phyloP scores from a whole-genome alignment of 1,140 invertebrate genomes.

The Oscheius sp. region DNA sequence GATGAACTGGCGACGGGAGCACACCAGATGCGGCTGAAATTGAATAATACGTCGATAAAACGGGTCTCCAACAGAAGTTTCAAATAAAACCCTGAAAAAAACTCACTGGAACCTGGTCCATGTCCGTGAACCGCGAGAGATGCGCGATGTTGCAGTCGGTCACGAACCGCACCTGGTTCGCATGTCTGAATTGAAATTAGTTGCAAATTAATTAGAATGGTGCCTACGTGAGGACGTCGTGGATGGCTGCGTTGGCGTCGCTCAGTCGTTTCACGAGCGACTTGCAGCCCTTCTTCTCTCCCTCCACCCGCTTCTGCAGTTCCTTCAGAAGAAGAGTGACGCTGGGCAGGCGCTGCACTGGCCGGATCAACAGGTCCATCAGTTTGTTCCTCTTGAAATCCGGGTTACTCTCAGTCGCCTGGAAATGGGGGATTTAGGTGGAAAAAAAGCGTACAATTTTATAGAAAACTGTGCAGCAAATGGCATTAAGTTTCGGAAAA shows the following conservation, averaged over 20 bases:
- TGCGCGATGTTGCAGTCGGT: constrained; percentile 29
- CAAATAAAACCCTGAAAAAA: background rate
- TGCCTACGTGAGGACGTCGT: constrained; percentile 79
- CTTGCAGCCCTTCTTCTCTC: constrained; percentile 80
- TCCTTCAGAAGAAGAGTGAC: constrained; percentile 88
- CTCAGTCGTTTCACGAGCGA: constrained; percentile 76
- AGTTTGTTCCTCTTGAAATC: constrained; percentile 92
- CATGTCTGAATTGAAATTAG: constrained; percentile 21
- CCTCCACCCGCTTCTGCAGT: constrained; percentile 83
- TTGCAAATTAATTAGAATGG: constrained; percentile 5
- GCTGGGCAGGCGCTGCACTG: constrained; percentile 91
- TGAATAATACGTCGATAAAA: too few relatives aligned
- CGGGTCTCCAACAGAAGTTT: too few relatives aligned
- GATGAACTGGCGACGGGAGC: constrained; percentile 19
- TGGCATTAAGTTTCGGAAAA: too few relatives aligned
- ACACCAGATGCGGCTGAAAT: constrained; percentile 33
- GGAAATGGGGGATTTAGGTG: constrained; percentile 3
- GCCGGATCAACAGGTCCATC: constrained; percentile 88
- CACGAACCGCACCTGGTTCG: constrained; percentile 32
- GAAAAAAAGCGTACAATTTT: background rate
- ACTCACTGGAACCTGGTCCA: constrained; percentile 42
- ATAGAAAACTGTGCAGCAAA: too few relatives aligned
- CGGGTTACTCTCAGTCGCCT: constrained; percentile 65
- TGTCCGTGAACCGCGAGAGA: constrained; percentile 29
- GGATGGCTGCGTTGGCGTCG: constrained; percentile 78